A percentile compares a stretch with the other conserved stretches of the same genome.
Conservation (phyloP, 2,888 invertebrate species). For the Pyrrhia umbra region DNA sequence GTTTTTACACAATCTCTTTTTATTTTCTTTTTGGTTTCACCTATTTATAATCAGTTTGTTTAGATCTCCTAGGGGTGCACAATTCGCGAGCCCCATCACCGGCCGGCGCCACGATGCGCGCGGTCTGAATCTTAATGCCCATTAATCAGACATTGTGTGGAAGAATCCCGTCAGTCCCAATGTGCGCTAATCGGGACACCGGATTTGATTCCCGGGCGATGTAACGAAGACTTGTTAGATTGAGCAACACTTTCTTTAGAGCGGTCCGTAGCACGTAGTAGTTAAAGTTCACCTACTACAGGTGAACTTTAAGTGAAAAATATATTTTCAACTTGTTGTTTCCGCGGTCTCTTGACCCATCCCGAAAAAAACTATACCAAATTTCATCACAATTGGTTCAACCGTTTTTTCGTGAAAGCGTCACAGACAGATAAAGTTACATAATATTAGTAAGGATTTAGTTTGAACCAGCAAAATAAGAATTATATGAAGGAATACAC, state of each 20-base stretch:
- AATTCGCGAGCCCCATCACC: slow-evolving; percentile 49
- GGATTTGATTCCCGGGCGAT: slow-evolving; percentile 38
- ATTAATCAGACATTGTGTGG: slow-evolving; percentile 73
- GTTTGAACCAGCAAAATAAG: too few species aligned
- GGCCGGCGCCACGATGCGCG: slow-evolving; percentile 66
- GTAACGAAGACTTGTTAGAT: not conserved
- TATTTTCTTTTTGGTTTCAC: not conserved
- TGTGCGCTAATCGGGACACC: slow-evolving; percentile 41
- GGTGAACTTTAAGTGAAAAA: too few species aligned
- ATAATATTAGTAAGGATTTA: too few species aligned
- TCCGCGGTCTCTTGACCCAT: too few species aligned
- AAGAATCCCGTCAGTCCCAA: slow-evolving; percentile 57
- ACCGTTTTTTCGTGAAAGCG: too few species aligned
- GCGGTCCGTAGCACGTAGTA: not conserved
- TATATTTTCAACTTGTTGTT: too few species aligned
- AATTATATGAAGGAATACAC: too few species aligned
- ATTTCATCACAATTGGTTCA: too few species aligned
- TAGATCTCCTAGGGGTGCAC: slow-evolving; percentile 41
- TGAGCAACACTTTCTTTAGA: not conserved
- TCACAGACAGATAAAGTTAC: too few species aligned
- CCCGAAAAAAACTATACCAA: too few species aligned
- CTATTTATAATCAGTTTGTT: not conserved
- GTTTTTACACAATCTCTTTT: not conserved
- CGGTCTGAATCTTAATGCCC: slow-evolving; percentile 71
- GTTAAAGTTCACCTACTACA: too few species aligned